A percentile compares a stretch with the other conserved stretches of the same genome.
Conservation (phyloP, 2,113 vertebrate species). For the Passer domesticus region DNA sequence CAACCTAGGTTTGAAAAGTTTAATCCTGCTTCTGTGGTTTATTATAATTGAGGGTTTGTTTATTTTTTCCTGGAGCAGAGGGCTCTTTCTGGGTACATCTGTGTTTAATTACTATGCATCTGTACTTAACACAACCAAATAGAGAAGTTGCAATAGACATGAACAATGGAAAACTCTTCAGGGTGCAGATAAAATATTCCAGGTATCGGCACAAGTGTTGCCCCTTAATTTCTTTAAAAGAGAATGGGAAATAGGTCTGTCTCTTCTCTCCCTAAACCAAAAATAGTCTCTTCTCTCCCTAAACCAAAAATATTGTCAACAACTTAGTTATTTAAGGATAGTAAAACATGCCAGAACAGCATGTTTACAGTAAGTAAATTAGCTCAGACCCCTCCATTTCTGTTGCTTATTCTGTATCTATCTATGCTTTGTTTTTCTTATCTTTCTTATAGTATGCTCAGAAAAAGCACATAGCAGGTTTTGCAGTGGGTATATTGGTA, state of each 20-base stretch:
- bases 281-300: neutral
- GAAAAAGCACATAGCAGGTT: neutral
- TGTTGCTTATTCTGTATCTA: neutral
- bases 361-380: slow-evolving; percentile 29
- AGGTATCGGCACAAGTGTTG: neutral
- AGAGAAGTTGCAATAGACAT: neutral
- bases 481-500: neutral
- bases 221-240: slow-evolving; percentile 22
- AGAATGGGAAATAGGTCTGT: neutral
- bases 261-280: neutral
- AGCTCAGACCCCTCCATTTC: slow-evolving; percentile 3
- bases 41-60: neutral
- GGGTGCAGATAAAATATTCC: neutral
- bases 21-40: neutral
- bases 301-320: neutral
- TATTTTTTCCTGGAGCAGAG: neutral
- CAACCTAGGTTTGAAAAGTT: neutral
- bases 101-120: neutral
- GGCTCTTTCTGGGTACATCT: neutral
- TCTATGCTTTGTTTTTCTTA: neutral
- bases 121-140: slow-evolving; percentile 24
- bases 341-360: slow-evolving; percentile 6
- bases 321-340: slow-evolving; percentile 8
- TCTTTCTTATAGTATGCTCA: neutral
- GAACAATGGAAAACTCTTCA: slow-evolving; percentile 3